Percentiles rank a stretch among this genome's conserved stretches.
phyloP scores from a whole-genome alignment of 2,113 vertebrate species.

The Scytalopus superciliaris region DNA sequence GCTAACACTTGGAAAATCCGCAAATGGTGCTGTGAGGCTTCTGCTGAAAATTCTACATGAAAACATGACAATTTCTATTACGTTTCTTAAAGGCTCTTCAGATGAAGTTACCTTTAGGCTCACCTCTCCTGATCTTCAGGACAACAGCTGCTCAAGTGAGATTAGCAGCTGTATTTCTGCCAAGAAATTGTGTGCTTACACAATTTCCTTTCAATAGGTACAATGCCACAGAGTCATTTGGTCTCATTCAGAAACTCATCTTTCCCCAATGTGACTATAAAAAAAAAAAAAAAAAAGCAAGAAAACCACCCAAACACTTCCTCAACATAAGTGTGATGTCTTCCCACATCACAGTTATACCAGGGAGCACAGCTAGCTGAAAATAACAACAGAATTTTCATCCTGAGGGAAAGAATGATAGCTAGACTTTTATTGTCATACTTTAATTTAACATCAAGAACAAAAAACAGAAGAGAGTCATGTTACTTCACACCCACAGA shows the following conservation, averaged over 20 bases:
- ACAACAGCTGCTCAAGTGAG: not conserved
- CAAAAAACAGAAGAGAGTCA: accelerated
- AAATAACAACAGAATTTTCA: not conserved
- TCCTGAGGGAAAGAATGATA: not conserved
- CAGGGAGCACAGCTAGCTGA: not conserved
- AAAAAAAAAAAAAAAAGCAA: too few species aligned
- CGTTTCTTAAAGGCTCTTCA: not conserved
- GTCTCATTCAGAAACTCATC: not conserved
- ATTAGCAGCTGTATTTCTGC: not conserved
- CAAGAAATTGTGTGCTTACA: not conserved
- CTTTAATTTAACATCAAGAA: not conserved
- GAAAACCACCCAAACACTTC: accelerated
- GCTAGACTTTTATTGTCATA: not conserved
- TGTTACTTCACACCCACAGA: not conserved
- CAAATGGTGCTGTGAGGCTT: not conserved
- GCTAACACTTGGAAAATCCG: not conserved
- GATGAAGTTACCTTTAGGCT: not conserved
- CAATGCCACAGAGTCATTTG: not conserved
- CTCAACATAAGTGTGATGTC: not conserved
- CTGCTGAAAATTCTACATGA: not conserved
- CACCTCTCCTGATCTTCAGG: not conserved
- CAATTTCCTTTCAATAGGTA: not conserved
- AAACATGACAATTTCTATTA: not conserved
- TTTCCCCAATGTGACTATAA: not conserved
- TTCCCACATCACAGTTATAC: not conserved